A percentile compares a stretch with the other conserved stretches of the same genome.
Evolutionary conservation across 2,113 vertebrate genomes (phyloP).

Genomic region (Eubucco bourcierii): DNA sequence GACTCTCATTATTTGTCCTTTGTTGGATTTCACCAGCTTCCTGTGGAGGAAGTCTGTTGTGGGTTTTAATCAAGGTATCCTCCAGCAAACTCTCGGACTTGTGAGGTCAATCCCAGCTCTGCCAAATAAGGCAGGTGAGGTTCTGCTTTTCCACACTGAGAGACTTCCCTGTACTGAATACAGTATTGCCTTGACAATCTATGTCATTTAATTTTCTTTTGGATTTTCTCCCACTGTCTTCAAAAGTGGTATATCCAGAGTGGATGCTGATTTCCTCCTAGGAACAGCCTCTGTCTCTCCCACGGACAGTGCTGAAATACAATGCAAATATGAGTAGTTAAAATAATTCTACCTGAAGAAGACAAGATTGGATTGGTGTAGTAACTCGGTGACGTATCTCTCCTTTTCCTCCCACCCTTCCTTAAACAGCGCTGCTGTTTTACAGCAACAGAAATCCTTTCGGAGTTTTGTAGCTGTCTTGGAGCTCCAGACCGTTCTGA

Average conservation of each 20-base stretch:
- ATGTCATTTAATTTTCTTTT: background rate
- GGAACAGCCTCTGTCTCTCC: background rate
- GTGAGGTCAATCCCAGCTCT: background rate
- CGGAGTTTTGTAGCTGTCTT: background rate
- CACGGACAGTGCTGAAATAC: background rate
- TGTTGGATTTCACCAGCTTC: background rate
- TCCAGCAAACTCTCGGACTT: background rate
- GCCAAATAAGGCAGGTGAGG: background rate
- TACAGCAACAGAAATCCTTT: background rate
- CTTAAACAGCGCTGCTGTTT: background rate
- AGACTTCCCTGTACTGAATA: background rate
- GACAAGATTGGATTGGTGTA: constrained; percentile 35
- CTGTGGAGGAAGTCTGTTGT: background rate
- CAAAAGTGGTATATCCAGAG: background rate
- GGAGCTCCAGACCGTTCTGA: background rate
- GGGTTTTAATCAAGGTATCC: background rate
- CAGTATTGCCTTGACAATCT: too few relatives aligned
- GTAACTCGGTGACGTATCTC: constrained; percentile 30
- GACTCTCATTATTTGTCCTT: background rate
- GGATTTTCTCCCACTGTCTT: background rate
- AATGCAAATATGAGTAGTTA: background rate
- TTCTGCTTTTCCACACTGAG: background rate
- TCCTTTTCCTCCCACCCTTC: background rate
- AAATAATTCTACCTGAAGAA: background rate
- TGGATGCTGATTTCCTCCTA: background rate